Evolutionary conservation across 2,888 invertebrate genomes (phyloP), one percentile per base, ranked within the genome.

Genomic region (Osmoderma eremita): DNA sequence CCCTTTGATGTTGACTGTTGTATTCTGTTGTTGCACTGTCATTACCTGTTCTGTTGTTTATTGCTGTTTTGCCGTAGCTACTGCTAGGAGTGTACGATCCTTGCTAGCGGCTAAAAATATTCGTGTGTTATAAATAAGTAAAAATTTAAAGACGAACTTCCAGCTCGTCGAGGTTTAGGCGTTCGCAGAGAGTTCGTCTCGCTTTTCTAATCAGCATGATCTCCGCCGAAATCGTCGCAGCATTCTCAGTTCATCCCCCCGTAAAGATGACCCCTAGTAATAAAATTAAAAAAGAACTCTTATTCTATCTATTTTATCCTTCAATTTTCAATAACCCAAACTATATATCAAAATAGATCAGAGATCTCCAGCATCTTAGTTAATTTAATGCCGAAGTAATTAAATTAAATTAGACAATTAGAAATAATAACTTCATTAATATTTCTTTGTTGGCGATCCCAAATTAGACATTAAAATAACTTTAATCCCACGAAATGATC

Each of bases 71-170:
- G 74, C 75, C 73, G 70, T 75, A 74, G 75, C 75, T 76, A 75
- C 74, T 74, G 68, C 69, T 65, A 65, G 65, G 65, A 65, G 65
- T 70, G 65, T 72, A 75, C 74, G 77, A 75, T 78, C 77, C 77
- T 77, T 75, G 78, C 79, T 79, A 76, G 78, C 77, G 78, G 77
- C 80, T 80, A 80, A 78, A 80, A 80, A 80, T 80, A 80, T 75
- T 71, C 74, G 71, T 75, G 74, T 79, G 58, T 58, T 58, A 79
- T 80, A 79, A 79, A 80, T 80, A 80, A 72, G 76, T 77, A 75
- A 75, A 75, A 76, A 76, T 76, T 76, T 76, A 75, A 75, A 75
- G 77, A 75, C 75, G 75, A 76, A 75, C 74, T 72, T 73, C 61
- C 58, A 68, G 64, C 58, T 64, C 67, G 65, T 56, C 65, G 56